Conservation (phyloP, 2,797 vertebrate genomes). For the Oryzias dopingdopingensis region DNA sequence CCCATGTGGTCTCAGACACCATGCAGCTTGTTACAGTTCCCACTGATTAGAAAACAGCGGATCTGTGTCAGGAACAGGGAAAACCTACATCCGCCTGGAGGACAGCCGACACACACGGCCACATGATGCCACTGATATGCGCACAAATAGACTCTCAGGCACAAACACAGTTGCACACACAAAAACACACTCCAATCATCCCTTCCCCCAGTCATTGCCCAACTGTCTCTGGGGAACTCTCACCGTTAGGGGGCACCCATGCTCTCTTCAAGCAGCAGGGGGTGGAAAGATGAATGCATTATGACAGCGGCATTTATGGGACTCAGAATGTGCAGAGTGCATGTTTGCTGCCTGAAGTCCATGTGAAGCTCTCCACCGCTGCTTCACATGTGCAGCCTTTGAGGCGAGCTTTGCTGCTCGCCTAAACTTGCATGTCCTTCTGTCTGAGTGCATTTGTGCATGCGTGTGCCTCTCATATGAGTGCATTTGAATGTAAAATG, state of each 20-base stretch:
- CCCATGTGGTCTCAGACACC: background rate
- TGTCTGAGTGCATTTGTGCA: conserved; percentile 37
- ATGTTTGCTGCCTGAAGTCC: conserved; percentile 48
- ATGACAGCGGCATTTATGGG: conserved; percentile 72
- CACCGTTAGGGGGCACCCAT: conserved; percentile 72
- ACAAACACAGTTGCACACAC: conserved; percentile 15
- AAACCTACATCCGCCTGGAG: background rate
- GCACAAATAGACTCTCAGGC: conserved; percentile 20
- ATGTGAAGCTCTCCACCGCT: conserved; percentile 29
- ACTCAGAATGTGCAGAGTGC: conserved; percentile 62
- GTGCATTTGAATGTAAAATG: conserved; percentile 70
- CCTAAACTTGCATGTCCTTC: conserved; percentile 67
- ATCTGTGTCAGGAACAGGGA: conserved; percentile 17
- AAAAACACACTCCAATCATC: conserved; percentile 18
- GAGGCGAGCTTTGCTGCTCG: conserved; percentile 5
- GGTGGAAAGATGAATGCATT: conserved; percentile 50
- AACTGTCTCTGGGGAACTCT: conserved; percentile 63
- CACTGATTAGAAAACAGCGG: conserved; percentile 14
- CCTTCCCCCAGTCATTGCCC: conserved; percentile 49
- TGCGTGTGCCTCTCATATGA: conserved; percentile 43
- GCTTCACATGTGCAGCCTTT: conserved; percentile 17
- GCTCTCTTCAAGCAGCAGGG: conserved; percentile 43
- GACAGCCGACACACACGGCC: conserved; percentile 15
- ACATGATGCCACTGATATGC: conserved; percentile 11
- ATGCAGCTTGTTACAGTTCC: background rate